Evolutionary conservation across 2,797 vertebrate species (phyloP), one percentile per base, ranked within the genome.

Genomic region (Sebastes vulpes): DNA sequence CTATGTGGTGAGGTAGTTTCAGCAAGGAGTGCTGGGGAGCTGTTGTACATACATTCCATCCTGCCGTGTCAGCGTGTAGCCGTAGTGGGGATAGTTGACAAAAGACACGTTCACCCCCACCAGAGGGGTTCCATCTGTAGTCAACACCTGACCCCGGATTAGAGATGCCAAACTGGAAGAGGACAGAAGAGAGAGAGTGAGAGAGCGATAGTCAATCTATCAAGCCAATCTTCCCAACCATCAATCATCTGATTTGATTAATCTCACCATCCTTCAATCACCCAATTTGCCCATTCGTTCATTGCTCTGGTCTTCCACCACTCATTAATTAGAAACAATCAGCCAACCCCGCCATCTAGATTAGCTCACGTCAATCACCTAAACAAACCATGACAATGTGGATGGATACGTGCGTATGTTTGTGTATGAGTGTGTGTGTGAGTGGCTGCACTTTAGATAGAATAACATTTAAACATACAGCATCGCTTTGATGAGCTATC

Each of bases 81-180:
- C 99, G 1, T 99, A 99, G 87, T 97, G 97, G 69, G 99, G 98
- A 92, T 99, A 97, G 95, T 99, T 99, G 94, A 99, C 97, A 96
- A 99, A 99, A 26, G 98, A 99, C 93, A 99, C 99, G 9, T 99
- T 99, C 87, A 99, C 99, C 86, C 99, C 98, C 82, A 99, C 98
- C 58, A 99, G 96, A 76, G 98, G 99, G 65, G 99, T 99, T 88
- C 99, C 99, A 94, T 99, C 98, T 93, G 97, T 98, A 78, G 98
- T 99, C 92, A 99, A 96, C 86, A 99, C 99, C 96, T 99, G 99
- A 91, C 98, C 98, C 94, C 98, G 96, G 95, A 99, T 98, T 79
- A 99, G 96, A 80, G 98, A 99, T 61, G 98, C 98, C 90, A 99
- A 94, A 89, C 98, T 99, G 94, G 63, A 90, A 88, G 65, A 76